Evolutionary conservation across 2,888 invertebrate species (phyloP).

Genomic region (Seira ritae): DNA sequence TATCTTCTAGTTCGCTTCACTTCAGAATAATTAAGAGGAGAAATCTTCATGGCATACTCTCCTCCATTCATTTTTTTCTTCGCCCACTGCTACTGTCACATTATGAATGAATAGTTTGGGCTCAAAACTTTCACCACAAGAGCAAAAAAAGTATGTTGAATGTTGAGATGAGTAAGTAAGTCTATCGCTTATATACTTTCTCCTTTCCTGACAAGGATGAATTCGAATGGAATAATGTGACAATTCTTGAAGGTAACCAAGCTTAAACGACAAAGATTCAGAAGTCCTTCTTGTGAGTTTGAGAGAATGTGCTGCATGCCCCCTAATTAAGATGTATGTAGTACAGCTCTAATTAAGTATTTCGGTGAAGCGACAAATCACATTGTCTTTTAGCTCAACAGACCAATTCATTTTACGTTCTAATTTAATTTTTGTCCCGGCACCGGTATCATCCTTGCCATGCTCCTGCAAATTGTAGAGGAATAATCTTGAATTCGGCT

Average conservation of each 20-base stretch:
- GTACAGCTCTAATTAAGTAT: constrained; percentile 11
- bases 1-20: constrained; percentile 18
- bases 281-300: too few relatives aligned
- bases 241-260: not conserved
- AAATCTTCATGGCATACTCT: not conserved
- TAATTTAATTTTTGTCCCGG: too few relatives aligned
- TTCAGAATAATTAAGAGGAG: constrained; percentile 5
- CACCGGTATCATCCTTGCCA: too few relatives aligned
- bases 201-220: not conserved
- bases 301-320: too few relatives aligned
- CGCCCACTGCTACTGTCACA: too few relatives aligned
- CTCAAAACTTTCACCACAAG: constrained; percentile 13
- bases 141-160: not conserved
- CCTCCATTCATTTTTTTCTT: too few relatives aligned
- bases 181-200: not conserved
- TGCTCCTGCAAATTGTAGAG: too few relatives aligned
- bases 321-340: constrained; percentile 10
- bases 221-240: not conserved
- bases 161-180: not conserved
- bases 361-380: not conserved
- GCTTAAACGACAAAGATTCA: not conserved
- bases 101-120: too few relatives aligned
- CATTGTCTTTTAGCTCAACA: too few relatives aligned
- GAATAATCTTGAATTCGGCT: too few relatives aligned
- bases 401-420: too few relatives aligned